Conservation (phyloP, 2,797 vertebrate genomes). For the Phataginus tricuspis region DNA sequence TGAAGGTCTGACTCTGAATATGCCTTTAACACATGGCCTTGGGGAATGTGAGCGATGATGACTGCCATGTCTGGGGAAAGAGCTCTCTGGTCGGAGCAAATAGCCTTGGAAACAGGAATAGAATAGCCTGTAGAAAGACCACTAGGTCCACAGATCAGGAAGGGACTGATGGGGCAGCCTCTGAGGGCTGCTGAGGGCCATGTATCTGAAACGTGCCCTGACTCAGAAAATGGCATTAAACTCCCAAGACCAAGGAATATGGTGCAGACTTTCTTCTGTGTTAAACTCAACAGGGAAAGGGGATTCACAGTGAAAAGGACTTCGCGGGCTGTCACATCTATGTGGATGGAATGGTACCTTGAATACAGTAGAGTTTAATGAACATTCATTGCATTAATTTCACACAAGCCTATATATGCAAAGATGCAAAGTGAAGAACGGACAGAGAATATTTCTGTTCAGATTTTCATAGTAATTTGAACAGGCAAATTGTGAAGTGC, state of each 20-base stretch:
- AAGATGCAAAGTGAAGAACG: background rate
- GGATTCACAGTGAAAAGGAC: background rate
- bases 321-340: background rate
- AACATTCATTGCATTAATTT: background rate
- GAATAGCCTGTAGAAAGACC: background rate
- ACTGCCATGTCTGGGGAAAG: background rate
- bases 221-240: background rate
- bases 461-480: background rate
- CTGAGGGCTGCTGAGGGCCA: fast-evolving
- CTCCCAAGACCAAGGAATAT: background rate
- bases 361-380: background rate
- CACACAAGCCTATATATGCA: background rate
- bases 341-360: background rate
- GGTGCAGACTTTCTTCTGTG: fast-evolving
- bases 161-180: background rate
- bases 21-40: background rate
- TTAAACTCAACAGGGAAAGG: background rate
- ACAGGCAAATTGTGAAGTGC: background rate
- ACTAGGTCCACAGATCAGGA: background rate
- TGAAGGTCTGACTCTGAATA: background rate
- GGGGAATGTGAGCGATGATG: background rate
- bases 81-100: background rate
- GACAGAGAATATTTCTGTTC: background rate
- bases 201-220: background rate
- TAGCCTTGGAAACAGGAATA: background rate